Conservation (phyloP, 2,113 vertebrate species). For the Oryzias woworae region DNA sequence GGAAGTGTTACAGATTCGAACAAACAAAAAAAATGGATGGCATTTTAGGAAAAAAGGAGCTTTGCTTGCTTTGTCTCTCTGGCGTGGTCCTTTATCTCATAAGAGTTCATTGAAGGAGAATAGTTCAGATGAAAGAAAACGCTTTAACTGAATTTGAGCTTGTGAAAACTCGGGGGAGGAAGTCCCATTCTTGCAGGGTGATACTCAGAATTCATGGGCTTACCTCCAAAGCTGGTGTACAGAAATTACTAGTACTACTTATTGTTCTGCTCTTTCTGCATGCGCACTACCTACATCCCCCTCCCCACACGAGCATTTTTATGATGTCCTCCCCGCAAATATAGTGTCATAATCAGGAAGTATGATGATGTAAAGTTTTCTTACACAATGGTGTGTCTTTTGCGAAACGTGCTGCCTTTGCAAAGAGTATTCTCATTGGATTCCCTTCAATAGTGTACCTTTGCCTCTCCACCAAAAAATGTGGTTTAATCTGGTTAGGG, state of each 20-base stretch:
- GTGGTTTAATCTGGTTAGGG: too few relatives aligned
- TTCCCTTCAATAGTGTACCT: too few relatives aligned
- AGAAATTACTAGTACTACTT: neutral
- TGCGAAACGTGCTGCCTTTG: too few relatives aligned
- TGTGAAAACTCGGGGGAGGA: conserved; percentile 22
- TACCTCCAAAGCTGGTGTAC: neutral
- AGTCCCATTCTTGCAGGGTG: conserved; percentile 31
- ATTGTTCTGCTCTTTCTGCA: neutral
- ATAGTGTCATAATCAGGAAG: too few relatives aligned
- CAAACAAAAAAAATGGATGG: conserved; percentile 56
- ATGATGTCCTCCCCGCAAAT: too few relatives aligned
- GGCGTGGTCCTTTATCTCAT: conserved; percentile 49
- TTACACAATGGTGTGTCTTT: too few relatives aligned
- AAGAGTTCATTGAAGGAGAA: conserved; percentile 44
- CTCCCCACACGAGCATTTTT: too few relatives aligned
- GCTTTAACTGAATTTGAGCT: conserved; percentile 28
- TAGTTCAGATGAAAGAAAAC: conserved; percentile 47
- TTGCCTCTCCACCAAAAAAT: too few relatives aligned
- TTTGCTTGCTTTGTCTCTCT: conserved; percentile 36
- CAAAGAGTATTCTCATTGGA: too few relatives aligned
- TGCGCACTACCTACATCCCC: neutral
- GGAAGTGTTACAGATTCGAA: conserved; percentile 45
- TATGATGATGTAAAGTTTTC: too few relatives aligned
- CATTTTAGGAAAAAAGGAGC: conserved; percentile 43
- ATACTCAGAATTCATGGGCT: conserved; percentile 8